These are phyloP conservation scores for Argyrosomus regius DNA, from an alignment of 2,797 vertebrate genomes.

Conservation along the genomic window DNA sequence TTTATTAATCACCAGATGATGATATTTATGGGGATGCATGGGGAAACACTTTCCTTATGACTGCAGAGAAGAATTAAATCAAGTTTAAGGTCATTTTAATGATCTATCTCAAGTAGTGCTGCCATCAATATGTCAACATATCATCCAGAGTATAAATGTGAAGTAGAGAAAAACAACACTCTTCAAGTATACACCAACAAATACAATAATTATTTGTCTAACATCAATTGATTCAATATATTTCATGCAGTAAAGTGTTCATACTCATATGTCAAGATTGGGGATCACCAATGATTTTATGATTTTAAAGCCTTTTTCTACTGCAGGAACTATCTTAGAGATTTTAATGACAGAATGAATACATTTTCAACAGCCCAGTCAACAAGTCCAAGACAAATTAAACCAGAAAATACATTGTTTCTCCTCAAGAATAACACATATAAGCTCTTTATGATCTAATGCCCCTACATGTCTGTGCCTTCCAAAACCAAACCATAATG, in stretches of 20 bases:
- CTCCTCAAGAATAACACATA: not conserved
- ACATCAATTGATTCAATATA: not conserved
- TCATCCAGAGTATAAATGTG: not conserved
- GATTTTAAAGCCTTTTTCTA: not conserved
- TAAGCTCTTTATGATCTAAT: not conserved
- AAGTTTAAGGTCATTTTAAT: not conserved
- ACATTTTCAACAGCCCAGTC: not conserved
- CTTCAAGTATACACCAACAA: not conserved
- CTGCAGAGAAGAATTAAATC: not conserved
- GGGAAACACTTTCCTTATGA: not conserved
- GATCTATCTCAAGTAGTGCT: not conserved
- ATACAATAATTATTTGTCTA: not conserved
- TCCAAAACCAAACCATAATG: not conserved
- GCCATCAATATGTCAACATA: not conserved
- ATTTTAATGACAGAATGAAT: too few relatives aligned
- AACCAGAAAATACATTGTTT: not conserved
- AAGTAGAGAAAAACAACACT: not conserved
- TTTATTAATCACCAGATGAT: not conserved
- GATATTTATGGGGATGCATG: not conserved
- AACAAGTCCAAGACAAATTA: too few relatives aligned
- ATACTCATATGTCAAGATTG: not conserved
- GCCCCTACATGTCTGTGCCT: not conserved
- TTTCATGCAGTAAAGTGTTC: not conserved
- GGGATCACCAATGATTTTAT: not conserved
- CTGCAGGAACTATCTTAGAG: not conserved